Evolutionary conservation across 37 sponge, comb jelly and placozoan species (phyloP), one percentile per base, ranked within the genome.

Genomic region (Cladorhizidae sp.): DNA sequence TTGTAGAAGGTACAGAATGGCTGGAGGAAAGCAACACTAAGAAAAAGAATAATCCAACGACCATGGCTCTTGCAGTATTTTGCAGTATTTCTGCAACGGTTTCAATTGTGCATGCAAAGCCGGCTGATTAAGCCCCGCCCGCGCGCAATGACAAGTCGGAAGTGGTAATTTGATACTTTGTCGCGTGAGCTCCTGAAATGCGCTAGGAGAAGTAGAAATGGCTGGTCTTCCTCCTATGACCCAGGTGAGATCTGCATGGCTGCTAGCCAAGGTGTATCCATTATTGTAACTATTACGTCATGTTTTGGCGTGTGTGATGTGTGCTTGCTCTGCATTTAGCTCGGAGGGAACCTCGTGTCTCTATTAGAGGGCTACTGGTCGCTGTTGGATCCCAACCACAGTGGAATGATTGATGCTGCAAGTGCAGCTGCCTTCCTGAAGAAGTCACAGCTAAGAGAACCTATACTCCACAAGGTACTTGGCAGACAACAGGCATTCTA

Each of bases 351-450:
- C 65, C 65, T 82, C 26, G 50, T 76, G n/a, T 26, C 82, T 18
- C 29, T 85, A 15, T 93, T 85, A 73, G 93, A 93, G 68, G 72
- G 86, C 54, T 88, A 81, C 75, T 93, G 86, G 83, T 41, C 45
- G 28, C 79, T 71, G 38, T 64, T 89, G 76, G 93, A 93, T 37
- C 70, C 72, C 12, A 81, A 54, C 20, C 72, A 61, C 21, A 81
- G 21, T 31, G 93, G 93, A 14, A 69, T 72, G 22, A 82, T 93
- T 1, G 78, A 81, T 31, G 90, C 86, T 39, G 38, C 33, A 3
- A 81, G 63, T 37, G 93, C 90, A 23, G 93, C 93, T 1, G 63
- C 69, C 28, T 85, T 93, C 55, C 61, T 93, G 29, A 93, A 93
- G 73, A 87, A 83, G 33, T 87, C 88, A 0, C 85, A 90, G 55